Conservation (phyloP, 1,140 invertebrate genomes). For the Pachypeltis micranthus region DNA sequence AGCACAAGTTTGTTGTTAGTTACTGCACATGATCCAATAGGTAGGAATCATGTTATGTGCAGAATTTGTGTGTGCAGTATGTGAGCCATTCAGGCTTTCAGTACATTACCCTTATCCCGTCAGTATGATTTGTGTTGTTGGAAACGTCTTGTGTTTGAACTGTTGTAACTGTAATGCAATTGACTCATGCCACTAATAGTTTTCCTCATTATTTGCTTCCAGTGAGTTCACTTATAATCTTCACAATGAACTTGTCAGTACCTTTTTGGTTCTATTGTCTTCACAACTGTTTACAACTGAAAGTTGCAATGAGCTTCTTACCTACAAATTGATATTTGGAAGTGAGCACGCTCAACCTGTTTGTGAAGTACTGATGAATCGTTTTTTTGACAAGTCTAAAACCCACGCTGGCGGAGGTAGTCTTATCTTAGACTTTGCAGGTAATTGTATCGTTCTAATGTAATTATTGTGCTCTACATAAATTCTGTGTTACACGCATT, state of each 20-base stretch:
- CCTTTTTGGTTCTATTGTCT: conserved; percentile 71
- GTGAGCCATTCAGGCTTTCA: no score
- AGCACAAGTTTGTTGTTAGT: no score
- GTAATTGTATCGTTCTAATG: conserved; percentile 44
- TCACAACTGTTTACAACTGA: conserved; percentile 72
- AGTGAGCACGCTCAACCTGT: conserved; percentile 60
- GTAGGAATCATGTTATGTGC: no score
- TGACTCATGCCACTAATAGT: no score
- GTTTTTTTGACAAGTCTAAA: conserved; percentile 63
- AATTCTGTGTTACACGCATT: conserved; percentile 2
- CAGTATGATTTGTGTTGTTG: no score
- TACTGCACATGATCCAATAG: no score
- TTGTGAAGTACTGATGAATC: conserved; percentile 61
- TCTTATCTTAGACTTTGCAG: conserved; percentile 69
- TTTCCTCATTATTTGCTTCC: conserved; percentile 37
- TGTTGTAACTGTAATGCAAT: no score
- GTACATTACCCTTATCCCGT: no score
- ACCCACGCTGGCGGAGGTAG: conserved; percentile 63
- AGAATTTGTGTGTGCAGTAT: no score
- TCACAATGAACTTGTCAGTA: conserved; percentile 79
- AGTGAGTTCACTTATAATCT: conserved; percentile 80
- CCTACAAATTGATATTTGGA: conserved; percentile 46
- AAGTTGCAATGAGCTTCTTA: conserved; percentile 47
- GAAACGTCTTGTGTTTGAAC: no score
- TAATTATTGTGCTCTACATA: no score